Percentiles rank a stretch among this genome's conserved stretches.
phyloP scores from a whole-genome alignment of 1,140 invertebrate species.

The Drosophila nasuta region DNA sequence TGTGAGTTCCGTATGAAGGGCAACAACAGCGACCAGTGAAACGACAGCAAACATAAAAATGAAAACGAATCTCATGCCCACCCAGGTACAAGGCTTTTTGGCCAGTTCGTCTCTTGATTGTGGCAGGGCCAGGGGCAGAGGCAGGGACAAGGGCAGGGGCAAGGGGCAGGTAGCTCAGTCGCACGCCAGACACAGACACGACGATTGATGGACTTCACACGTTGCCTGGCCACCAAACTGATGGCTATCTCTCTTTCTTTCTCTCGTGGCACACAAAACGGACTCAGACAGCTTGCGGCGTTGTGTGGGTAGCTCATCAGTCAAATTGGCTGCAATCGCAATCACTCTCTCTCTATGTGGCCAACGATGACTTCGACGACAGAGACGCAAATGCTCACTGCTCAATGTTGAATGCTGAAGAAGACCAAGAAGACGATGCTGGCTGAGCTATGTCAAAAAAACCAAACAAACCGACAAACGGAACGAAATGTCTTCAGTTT shows the following conservation, averaged over 20 bases:
- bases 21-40: slow-evolving; percentile 20
- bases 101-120: not conserved
- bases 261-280: slow-evolving; percentile 61
- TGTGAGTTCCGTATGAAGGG: slow-evolving; percentile 71
- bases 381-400: not conserved
- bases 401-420: not conserved
- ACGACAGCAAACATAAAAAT: slow-evolving; percentile 70
- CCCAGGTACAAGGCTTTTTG: slow-evolving; percentile 57
- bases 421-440: not conserved
- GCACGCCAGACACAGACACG: slow-evolving; percentile 62
- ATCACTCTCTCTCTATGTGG: slow-evolving; percentile 31
- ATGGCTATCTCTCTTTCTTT: slow-evolving; percentile 76
- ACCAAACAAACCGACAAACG: slow-evolving; percentile 50
- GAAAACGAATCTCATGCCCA: slow-evolving; percentile 75
- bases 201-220: slow-evolving; percentile 78
- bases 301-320: slow-evolving; percentile 78
- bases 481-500: slow-evolving; percentile 56
- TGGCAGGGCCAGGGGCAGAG: not conserved
- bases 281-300: slow-evolving; percentile 44
- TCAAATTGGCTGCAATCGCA: slow-evolving; percentile 72
- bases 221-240: slow-evolving; percentile 52
- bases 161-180: slow-evolving; percentile 45
- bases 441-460: slow-evolving; percentile 19
- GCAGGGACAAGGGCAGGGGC: not conserved
- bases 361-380: not conserved